Conservation (phyloP, 2,888 invertebrate genomes). For the Chydorus sphaericus region DNA sequence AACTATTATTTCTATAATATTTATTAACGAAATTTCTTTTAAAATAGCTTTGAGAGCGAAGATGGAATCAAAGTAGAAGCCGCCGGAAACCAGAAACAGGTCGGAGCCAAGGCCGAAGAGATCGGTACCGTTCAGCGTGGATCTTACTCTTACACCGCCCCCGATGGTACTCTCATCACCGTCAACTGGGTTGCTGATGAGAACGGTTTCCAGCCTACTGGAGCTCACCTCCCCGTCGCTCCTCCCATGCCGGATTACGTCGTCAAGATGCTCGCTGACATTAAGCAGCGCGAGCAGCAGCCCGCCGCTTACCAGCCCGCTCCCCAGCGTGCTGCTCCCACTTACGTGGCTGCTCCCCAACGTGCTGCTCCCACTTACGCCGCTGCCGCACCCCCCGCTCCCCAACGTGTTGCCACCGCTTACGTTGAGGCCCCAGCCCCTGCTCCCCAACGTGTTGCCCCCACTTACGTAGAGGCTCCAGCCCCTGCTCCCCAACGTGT, state of each 20-base stretch:
- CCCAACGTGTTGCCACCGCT: no score
- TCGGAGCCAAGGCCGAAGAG: conserved; percentile 7
- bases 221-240: conserved; percentile 15
- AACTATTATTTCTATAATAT: neutral
- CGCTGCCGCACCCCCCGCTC: no score
- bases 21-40: neutral
- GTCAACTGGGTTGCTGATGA: conserved; percentile 40
- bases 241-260: conserved; percentile 12
- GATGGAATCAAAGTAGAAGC: conserved; percentile 9
- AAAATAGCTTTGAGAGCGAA: conserved; percentile 12
- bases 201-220: conserved; percentile 38
- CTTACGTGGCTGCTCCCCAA: no score
- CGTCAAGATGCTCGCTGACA: no score
- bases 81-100: neutral
- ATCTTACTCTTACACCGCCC: conserved; percentile 33
- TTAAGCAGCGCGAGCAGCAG: no score
- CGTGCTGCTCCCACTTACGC: no score
- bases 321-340: no score
- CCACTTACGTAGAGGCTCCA: no score
- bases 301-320: no score
- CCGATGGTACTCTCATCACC: conserved; percentile 35
- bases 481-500: no score
- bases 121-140: conserved; percentile 31
- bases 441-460: no score
- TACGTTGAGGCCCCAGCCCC: no score